Base-by-base conservation (phyloP, 30 jellyfish, hydroid and myxozoan genomes). In the Cassiopea xamachana region DNA sequence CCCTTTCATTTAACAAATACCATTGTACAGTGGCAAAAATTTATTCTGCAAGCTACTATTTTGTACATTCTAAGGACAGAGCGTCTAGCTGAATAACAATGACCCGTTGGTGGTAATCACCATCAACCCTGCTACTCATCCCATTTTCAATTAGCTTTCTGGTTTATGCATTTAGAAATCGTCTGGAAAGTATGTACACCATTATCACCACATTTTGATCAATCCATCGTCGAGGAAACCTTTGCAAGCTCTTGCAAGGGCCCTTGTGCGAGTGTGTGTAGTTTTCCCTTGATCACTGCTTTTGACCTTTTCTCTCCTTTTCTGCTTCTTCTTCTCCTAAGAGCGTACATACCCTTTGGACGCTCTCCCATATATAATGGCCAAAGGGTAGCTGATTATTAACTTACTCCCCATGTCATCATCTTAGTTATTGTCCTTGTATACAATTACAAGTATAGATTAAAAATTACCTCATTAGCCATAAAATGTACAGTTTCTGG, bases 401-500 rank as follows among this genome's bases (percentile, higher is more conserved):
- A 67, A 14, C 76, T 67, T 67, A 67, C 76, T 67, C 76, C 76
- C 39, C 76, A 15, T 67, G 76, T 10, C 15, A 19, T 67, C 76
- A 15, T 67, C 15, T 15, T 15, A 9, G 19, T 13, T 27, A 44
- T 16, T 45, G 47, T 44, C 5, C 18, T 13, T 13, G 68, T 75
- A 7, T 9, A 8, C 10, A 69, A 45, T 12, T 49, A 75, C 19
- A 6, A 15, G 68, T 12, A 75, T 46, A 75, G 83, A 49, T 27
- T 27, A 27, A 27, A 27, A 10, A 60, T 14, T 80, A 94, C 98
- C 96, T 94, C 93, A 47, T 86, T 80, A 27, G 93, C 76, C 68
- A 96, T 77, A 64, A 77, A 92, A 17, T 84, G 93, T 1, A 97
- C 86, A 47, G 88, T 91, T 61, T 59, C 73, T 7, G 98, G 70